phyloP scores from a whole-genome alignment of 2,113 vertebrate species.

The Gobiocypris rarus region DNA sequence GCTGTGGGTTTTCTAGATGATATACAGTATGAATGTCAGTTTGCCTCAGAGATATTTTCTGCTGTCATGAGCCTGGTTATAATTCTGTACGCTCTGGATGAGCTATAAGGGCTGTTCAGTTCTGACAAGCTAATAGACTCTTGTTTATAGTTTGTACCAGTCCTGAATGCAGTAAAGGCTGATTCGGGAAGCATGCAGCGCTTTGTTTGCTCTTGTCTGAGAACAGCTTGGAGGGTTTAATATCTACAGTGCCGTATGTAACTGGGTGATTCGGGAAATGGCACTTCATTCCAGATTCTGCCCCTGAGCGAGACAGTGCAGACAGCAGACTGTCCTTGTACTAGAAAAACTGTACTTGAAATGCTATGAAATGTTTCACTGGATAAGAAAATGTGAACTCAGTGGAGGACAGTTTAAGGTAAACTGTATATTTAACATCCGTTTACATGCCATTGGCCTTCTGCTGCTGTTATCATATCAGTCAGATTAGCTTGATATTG shows the following conservation, averaged over 20 bases:
- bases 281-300: conserved; percentile 13
- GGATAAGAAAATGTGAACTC: neutral
- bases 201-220: conserved; percentile 12
- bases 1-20: neutral
- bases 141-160: conserved; percentile 13
- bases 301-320: neutral
- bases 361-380: neutral
- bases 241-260: neutral
- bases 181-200: neutral
- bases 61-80: conserved; percentile 6
- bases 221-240: neutral
- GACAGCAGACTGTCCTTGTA: neutral
- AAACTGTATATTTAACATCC: neutral
- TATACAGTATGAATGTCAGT: neutral
- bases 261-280: neutral
- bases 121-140: conserved; percentile 20
- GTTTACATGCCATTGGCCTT: neutral
- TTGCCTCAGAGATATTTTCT: neutral
- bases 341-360: neutral
- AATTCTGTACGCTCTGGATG: conserved; percentile 16
- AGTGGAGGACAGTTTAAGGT: neutral
- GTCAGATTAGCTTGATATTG: too few relatives aligned
- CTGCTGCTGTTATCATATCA: neutral
- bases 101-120: neutral
- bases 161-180: neutral